Evolutionary conservation across 1,140 invertebrate genomes (phyloP).

Genomic region (Anastrepha ludens): DNA sequence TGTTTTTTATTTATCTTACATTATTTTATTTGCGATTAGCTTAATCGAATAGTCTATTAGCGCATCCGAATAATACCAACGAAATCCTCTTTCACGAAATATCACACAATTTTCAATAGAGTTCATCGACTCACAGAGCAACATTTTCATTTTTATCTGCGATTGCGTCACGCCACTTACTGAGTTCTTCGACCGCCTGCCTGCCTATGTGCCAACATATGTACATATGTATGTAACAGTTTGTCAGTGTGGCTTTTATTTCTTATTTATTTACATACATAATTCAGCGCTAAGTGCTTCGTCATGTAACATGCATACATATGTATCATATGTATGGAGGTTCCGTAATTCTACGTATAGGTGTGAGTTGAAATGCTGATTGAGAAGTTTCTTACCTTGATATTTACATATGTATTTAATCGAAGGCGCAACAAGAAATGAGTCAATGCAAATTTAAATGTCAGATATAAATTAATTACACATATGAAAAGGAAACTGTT

Average conservation of each 20-base stretch:
- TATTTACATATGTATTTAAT: neutral
- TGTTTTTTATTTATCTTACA: neutral
- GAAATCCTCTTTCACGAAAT: too few species aligned
- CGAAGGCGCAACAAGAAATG: neutral
- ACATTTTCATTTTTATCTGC: neutral
- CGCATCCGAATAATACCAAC: too few species aligned
- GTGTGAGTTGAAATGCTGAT: conserved; percentile 4
- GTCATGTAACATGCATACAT: neutral
- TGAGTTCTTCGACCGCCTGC: neutral
- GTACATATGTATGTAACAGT: neutral
- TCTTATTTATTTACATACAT: conserved; percentile 9
- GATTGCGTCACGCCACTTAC: neutral
- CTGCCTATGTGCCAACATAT: neutral
- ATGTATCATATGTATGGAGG: neutral
- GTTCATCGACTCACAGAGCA: neutral
- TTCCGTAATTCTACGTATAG: neutral
- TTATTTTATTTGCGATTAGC: neutral
- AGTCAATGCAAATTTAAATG: conserved; percentile 14
- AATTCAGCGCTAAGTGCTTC: neutral
- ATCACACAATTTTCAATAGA: neutral
- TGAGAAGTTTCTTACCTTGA: neutral
- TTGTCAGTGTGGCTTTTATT: neutral
- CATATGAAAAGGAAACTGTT: conserved; percentile 23
- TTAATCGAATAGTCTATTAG: too few species aligned
- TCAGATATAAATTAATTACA: conserved; percentile 28